phyloP scores from a whole-genome alignment of 2,797 vertebrate species.

The Protosalanx chinensis region DNA sequence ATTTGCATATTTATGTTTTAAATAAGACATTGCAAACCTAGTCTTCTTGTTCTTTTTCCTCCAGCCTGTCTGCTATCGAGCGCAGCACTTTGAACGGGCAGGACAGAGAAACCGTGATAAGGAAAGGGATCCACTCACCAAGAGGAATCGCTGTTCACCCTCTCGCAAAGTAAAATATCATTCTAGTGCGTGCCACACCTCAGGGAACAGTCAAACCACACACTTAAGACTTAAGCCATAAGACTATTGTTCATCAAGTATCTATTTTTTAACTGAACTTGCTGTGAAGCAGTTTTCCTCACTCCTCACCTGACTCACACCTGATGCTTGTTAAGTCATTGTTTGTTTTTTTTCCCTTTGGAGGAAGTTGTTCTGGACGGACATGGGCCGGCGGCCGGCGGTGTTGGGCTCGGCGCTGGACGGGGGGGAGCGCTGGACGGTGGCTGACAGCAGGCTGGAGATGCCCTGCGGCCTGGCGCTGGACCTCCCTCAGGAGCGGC shows the following conservation, averaged over 20 bases:
- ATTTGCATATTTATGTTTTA: neutral
- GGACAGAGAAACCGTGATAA: constrained; percentile 73
- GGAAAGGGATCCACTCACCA: constrained; percentile 75
- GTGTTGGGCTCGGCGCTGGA: constrained; percentile 83
- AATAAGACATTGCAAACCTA: neutral
- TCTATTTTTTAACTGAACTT: neutral
- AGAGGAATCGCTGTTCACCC: constrained; percentile 87
- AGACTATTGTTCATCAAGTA: no score
- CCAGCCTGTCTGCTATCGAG: constrained; percentile 79
- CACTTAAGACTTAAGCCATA: neutral
- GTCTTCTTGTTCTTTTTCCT: constrained; percentile 5
- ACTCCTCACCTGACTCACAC: neutral
- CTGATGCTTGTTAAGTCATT: constrained; percentile 1
- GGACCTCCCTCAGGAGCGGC: constrained; percentile 77
- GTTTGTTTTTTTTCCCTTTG: constrained; percentile 61
- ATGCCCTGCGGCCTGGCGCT: constrained; percentile 86
- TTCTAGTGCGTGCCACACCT: neutral
- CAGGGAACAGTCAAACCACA: neutral
- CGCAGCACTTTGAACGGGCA: constrained; percentile 77
- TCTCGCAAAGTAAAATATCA: constrained; percentile 78
- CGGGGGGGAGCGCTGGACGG: constrained; percentile 68
- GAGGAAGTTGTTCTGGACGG: constrained; percentile 95
- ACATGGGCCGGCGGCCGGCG: constrained; percentile 73
- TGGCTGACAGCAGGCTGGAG: constrained; percentile 74
- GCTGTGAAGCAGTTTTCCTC: neutral